These are phyloP conservation scores for Drosophila affinis DNA, from an alignment of 2,888 invertebrate species.

Conservation along the genomic window DNA sequence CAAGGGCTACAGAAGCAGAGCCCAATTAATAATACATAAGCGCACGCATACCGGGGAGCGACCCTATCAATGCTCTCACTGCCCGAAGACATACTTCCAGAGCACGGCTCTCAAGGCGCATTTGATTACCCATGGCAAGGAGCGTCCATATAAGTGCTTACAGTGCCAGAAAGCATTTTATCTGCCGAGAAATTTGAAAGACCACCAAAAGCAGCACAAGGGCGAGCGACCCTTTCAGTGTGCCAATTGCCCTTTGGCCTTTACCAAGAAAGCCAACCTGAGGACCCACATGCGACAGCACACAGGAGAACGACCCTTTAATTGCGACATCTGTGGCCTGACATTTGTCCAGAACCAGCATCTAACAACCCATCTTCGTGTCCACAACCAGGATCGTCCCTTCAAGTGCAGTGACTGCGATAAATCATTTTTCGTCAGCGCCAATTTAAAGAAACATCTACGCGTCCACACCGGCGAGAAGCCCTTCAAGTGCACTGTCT, in stretches of 20 bases:
- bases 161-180: slow-evolving; percentile 41
- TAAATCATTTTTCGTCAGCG: slow-evolving; percentile 44
- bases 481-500: slow-evolving; percentile 35
- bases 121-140: slow-evolving; percentile 24
- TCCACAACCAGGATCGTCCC: slow-evolving; percentile 30
- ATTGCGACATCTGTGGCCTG: slow-evolving; percentile 28
- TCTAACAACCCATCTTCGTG: slow-evolving; percentile 28
- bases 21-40: slow-evolving; percentile 26
- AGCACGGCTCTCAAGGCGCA: slow-evolving; percentile 22
- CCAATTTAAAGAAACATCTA: slow-evolving; percentile 41
- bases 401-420: slow-evolving; percentile 48
- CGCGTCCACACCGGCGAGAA: slow-evolving; percentile 32
- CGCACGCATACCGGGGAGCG: slow-evolving; percentile 44
- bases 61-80: slow-evolving; percentile 29
- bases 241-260: slow-evolving; percentile 27
- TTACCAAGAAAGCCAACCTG: slow-evolving; percentile 29
- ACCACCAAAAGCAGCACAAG: slow-evolving; percentile 22
- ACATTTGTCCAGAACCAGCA: slow-evolving; percentile 37
- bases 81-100: slow-evolving; percentile 35
- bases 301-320: slow-evolving; percentile 32
- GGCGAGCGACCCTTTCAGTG: slow-evolving; percentile 35
- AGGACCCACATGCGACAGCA: slow-evolving; percentile 36
- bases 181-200: slow-evolving; percentile 4
- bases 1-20: slow-evolving; percentile 23
- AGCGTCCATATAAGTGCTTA: slow-evolving; percentile 35